These are phyloP conservation scores for Allochrocebus solatus DNA, from an alignment of 2,797 vertebrate genomes.

Conservation along the genomic window DNA sequence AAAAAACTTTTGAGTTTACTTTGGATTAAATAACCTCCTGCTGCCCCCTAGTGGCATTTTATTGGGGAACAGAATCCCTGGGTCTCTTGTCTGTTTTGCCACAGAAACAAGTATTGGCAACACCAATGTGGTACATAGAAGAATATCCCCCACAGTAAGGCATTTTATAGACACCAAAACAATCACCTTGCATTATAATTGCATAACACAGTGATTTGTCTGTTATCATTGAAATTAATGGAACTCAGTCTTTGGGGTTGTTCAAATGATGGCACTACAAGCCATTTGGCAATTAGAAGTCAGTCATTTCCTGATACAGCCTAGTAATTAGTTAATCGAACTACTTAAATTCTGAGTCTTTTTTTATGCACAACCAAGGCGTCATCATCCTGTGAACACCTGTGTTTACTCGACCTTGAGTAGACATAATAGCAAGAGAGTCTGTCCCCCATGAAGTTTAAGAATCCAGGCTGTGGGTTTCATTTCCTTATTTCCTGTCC, in stretches of 20 bases:
- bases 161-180: background rate
- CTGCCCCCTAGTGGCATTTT: slow-evolving; percentile 67
- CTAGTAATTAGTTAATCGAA: background rate
- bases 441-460: background rate
- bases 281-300: background rate
- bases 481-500: background rate
- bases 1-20: background rate
- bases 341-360: background rate
- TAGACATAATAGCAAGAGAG: background rate
- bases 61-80: background rate
- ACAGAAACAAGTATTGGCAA: background rate
- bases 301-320: background rate
- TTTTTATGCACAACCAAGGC: background rate
- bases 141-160: background rate
- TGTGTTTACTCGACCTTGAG: background rate
- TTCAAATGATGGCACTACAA: background rate
- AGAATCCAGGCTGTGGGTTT: background rate
- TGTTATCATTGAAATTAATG: background rate
- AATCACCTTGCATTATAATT: background rate
- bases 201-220: background rate
- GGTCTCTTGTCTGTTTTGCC: background rate
- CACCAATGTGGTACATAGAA: background rate
- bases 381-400: background rate
- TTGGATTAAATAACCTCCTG: slow-evolving; percentile 41
- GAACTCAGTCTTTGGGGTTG: background rate